Percentiles rank a stretch among this genome's conserved stretches.
These are phyloP conservation scores for Semnornis frantzii DNA, from an alignment of 2,113 vertebrate species.

Conservation along the genomic window DNA sequence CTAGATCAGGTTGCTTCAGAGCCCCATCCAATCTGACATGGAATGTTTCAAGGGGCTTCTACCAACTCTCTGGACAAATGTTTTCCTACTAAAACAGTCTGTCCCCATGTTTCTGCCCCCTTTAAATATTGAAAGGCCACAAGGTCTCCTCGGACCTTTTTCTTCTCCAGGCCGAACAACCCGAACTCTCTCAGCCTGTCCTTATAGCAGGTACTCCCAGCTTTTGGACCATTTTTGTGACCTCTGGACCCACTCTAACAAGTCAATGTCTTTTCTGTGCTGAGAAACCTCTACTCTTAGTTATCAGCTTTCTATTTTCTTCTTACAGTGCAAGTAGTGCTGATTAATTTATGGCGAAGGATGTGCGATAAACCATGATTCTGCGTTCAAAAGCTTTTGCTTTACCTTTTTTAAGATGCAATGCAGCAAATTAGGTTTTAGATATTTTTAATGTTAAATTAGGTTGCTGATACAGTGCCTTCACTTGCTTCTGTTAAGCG, in stretches of 20 bases:
- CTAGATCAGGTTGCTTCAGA: neutral
- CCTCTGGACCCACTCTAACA: neutral
- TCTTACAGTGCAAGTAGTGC: accelerated
- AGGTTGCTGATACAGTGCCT: neutral
- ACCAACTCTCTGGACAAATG: neutral
- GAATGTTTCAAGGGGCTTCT: neutral
- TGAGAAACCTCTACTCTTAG: neutral
- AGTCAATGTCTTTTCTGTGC: neutral
- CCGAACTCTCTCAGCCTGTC: neutral
- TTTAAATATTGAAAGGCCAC: neutral
- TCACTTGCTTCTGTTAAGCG: neutral
- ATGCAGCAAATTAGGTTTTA: neutral
- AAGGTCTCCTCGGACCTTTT: neutral
- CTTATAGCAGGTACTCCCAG: neutral
- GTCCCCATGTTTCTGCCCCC: neutral
- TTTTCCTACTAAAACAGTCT: neutral
- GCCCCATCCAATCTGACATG: neutral
- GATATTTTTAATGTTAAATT: neutral
- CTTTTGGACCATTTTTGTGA: neutral
- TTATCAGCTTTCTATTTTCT: neutral
- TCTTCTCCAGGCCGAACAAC: neutral
- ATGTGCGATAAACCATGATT: neutral
- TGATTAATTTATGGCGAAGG: neutral
- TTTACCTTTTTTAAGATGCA: neutral
- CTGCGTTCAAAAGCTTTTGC: neutral